phyloP scores from a whole-genome alignment of 2,797 vertebrate species.

The Lepidocolaptes lacrymiger region DNA sequence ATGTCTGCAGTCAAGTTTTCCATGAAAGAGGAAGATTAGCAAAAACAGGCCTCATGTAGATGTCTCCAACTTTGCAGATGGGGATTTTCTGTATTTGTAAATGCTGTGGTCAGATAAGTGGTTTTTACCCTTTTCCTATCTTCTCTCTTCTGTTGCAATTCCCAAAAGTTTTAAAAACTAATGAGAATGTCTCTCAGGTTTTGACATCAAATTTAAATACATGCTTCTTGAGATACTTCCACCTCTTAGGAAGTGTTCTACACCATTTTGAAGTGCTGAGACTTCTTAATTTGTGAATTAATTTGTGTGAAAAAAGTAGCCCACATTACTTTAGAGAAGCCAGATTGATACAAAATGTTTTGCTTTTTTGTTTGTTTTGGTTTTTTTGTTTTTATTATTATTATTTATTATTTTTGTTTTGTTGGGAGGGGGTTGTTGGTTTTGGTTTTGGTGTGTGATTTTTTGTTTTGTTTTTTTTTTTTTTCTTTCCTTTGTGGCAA shows the following conservation, averaged over 20 bases:
- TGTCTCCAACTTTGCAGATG: background rate
- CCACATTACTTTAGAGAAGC: background rate
- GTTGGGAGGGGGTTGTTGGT: no score
- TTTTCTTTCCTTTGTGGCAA: background rate
- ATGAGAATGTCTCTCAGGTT: background rate
- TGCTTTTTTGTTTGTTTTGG: no score
- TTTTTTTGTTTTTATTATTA: background rate
- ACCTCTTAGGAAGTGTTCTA: background rate
- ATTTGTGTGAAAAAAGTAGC: background rate
- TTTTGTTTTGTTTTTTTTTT: no score
- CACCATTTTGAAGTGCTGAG: background rate
- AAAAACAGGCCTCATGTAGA: background rate
- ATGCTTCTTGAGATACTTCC: background rate
- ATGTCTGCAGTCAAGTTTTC: background rate
- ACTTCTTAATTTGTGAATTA: background rate
- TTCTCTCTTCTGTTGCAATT: background rate
- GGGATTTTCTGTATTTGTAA: background rate
- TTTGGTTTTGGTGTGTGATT: no score
- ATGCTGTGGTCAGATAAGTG: background rate
- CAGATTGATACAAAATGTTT: background rate
- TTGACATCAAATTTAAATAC: background rate
- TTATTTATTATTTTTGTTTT: no score
- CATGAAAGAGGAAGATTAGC: background rate
- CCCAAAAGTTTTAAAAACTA: background rate
- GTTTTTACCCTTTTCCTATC: background rate